phyloP scores from a whole-genome alignment of 2,888 invertebrate genomes.

The Atethmia centrago region DNA sequence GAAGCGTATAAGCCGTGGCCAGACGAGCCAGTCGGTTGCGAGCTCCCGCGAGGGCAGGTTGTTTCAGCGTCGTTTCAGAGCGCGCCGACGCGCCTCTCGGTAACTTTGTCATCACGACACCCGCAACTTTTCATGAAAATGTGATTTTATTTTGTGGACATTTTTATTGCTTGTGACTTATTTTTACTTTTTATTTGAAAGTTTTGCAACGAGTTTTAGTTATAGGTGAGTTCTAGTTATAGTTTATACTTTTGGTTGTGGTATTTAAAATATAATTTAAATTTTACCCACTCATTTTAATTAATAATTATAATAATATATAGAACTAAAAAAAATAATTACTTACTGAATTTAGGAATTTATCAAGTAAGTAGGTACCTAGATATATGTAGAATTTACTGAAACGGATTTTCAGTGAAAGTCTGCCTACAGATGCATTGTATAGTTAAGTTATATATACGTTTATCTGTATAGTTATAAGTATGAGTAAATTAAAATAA shows the following conservation, averaged over 20 bases:
- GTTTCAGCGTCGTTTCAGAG: conserved; percentile 64
- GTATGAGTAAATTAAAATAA: background rate
- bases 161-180: conserved; percentile 53
- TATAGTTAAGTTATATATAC: no score
- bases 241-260: conserved; percentile 4
- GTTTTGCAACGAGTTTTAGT: conserved; percentile 31
- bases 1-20: conserved; percentile 28
- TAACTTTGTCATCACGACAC: conserved; percentile 67
- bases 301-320: background rate
- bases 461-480: background rate
- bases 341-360: background rate
- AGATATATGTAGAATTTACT: background rate
- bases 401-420: background rate
- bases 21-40: conserved; percentile 67
- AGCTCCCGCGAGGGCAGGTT: conserved; percentile 63
- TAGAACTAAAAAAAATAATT: background rate
- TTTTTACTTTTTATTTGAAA: conserved; percentile 28
- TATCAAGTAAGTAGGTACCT: background rate
- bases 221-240: conserved; percentile 41
- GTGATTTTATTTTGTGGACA: conserved; percentile 64
- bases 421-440: conserved; percentile 1
- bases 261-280: background rate
- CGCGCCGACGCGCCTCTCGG: conserved; percentile 53
- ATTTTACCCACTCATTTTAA: background rate
- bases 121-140: conserved; percentile 60